Evolutionary conservation across 2,888 invertebrate genomes (phyloP).

Genomic region (Ectobius pallidus): DNA sequence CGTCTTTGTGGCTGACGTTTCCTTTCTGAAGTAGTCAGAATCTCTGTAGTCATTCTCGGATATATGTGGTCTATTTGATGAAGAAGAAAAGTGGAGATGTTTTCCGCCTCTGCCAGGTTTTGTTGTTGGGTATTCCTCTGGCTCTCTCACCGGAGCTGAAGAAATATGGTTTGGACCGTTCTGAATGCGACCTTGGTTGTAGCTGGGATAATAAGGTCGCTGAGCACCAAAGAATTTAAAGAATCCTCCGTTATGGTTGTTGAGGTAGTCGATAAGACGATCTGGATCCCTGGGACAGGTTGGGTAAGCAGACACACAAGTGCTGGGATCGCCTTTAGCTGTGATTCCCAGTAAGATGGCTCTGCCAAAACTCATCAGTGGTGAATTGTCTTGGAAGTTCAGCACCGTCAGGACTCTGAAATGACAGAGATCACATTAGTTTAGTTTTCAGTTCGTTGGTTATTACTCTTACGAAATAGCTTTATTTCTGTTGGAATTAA

Average conservation of each 20-base stretch:
- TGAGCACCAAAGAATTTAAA: conserved; percentile 74
- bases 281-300: conserved; percentile 76
- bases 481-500: no score
- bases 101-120: not conserved
- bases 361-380: conserved; percentile 73
- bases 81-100: not conserved
- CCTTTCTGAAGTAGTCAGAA: not conserved
- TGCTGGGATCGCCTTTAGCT: conserved; percentile 64
- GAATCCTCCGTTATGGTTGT: conserved; percentile 86
- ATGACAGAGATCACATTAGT: no score
- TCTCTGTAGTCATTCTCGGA: not conserved
- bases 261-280: conserved; percentile 75
- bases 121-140: not conserved
- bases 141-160: not conserved
- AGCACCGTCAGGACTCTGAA: conserved; percentile 65
- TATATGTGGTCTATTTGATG: not conserved
- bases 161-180: not conserved
- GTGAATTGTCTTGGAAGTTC: conserved; percentile 63
- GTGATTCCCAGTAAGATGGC: conserved; percentile 77
- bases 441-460: no score
- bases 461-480: no score
- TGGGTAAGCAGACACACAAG: conserved; percentile 71
- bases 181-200: conserved; percentile 5
- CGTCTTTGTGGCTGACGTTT: not conserved
- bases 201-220: not conserved